Percentiles rank a stretch among this genome's conserved stretches.
Evolutionary conservation across 1,140 invertebrate species (phyloP).

Genomic region (Drosophila kurseongensis): DNA sequence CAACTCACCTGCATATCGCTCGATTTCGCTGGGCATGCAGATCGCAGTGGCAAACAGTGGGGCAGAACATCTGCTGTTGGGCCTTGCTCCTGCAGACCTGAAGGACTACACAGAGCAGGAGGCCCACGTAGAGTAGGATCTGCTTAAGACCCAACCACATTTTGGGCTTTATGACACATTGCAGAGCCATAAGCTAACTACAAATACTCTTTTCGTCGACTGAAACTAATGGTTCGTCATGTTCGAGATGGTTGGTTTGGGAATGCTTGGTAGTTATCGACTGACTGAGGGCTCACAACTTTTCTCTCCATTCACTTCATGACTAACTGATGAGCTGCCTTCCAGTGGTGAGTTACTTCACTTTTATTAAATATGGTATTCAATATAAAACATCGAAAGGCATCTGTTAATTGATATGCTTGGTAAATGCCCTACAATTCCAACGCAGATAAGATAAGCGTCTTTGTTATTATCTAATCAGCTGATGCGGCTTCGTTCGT

Average conservation of each 20-base stretch:
- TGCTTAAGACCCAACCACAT: slow-evolving; percentile 76
- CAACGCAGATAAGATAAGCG: slow-evolving; percentile 65
- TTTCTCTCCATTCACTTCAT: slow-evolving; percentile 5
- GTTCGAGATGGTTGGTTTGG: slow-evolving; percentile 5
- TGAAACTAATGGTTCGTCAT: slow-evolving; percentile 38
- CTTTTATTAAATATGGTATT: neutral
- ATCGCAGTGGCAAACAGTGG: slow-evolving; percentile 74
- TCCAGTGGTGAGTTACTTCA: slow-evolving; percentile 2
- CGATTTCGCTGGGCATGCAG: slow-evolving; percentile 66
- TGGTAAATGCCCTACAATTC: slow-evolving; percentile 21
- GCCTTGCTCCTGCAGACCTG: slow-evolving; percentile 72
- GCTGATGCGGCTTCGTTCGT: slow-evolving; percentile 31
- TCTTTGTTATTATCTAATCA: slow-evolving; percentile 50
- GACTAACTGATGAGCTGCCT: slow-evolving; percentile 33
- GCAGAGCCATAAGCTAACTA: slow-evolving; percentile 56
- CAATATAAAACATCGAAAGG: neutral
- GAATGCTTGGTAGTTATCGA: slow-evolving; percentile 22
- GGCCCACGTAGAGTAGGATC: slow-evolving; percentile 71
- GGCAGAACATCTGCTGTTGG: slow-evolving; percentile 65
- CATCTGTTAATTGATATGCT: neutral
- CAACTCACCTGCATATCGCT: slow-evolving; percentile 77
- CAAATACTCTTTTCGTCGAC: slow-evolving; percentile 8
- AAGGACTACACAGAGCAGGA: slow-evolving; percentile 65
- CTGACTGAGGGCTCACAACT: slow-evolving; percentile 10
- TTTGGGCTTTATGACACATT: slow-evolving; percentile 67